These are phyloP conservation scores for Dendrolimus houi DNA, from an alignment of 2,888 invertebrate genomes.

Conservation along the genomic window DNA sequence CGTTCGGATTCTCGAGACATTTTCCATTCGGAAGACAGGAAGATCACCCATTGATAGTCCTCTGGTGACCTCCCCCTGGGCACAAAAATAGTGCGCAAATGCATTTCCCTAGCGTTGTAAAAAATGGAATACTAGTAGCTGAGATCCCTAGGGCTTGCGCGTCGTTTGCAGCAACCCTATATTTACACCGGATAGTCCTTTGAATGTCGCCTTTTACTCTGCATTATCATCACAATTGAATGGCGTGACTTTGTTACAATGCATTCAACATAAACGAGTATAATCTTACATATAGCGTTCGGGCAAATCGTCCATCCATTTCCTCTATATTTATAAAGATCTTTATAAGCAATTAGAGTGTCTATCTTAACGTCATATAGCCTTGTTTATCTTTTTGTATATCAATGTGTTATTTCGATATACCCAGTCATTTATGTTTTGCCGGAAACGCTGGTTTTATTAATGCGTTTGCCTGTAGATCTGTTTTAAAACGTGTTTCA, in stretches of 20 bases:
- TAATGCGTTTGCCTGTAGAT: not conserved
- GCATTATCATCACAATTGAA: not conserved
- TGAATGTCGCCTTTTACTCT: not conserved
- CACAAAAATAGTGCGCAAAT: too few relatives aligned
- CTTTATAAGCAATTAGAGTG: not conserved
- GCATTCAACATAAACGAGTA: not conserved
- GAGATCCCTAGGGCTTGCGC: too few relatives aligned
- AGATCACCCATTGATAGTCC: too few relatives aligned
- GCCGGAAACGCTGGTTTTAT: not conserved
- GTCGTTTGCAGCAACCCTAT: too few relatives aligned
- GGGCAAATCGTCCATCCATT: not conserved
- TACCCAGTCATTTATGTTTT: not conserved
- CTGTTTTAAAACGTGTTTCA: not conserved
- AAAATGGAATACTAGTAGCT: too few relatives aligned
- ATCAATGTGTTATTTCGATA: not conserved
- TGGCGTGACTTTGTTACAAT: not conserved
- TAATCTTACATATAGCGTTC: not conserved
- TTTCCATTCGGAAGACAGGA: too few relatives aligned
- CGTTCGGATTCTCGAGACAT: too few relatives aligned
- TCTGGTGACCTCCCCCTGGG: too few relatives aligned
- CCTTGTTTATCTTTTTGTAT: not conserved
- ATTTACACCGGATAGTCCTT: not conserved
- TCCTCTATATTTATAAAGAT: not conserved
- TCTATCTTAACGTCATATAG: not conserved
- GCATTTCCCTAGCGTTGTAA: too few relatives aligned